These are phyloP conservation scores for Aplysia californica DNA, from an alignment of 1,140 invertebrate genomes.

Conservation along the genomic window DNA sequence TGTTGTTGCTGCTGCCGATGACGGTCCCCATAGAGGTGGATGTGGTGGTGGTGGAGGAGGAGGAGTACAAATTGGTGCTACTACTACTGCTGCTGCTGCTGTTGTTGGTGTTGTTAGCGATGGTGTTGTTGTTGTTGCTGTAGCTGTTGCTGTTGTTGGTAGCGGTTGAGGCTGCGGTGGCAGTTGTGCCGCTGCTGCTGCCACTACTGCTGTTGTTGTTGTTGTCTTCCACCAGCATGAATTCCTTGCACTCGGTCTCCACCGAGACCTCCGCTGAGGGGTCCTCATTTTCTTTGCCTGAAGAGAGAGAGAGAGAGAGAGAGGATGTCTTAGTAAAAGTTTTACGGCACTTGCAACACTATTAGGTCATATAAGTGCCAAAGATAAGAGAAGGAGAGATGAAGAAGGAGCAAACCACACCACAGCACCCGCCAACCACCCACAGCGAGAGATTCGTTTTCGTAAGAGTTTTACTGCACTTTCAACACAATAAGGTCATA, in stretches of 20 bases:
- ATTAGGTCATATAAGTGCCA: no score
- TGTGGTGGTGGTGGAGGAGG: conserved; percentile 10
- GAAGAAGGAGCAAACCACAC: no score
- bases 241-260: conserved; percentile 15
- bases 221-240: conserved; percentile 28
- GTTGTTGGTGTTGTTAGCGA: background rate
- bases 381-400: no score
- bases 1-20: background rate
- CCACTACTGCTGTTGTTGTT: conserved; percentile 39
- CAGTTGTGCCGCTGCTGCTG: background rate
- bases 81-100: background rate
- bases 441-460: no score
- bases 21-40: background rate
- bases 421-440: no score
- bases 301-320: no score
- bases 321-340: no score
- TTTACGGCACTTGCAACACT: no score
- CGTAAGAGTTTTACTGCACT: no score
- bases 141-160: background rate
- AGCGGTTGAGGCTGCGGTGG: background rate
- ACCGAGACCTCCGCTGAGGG: conserved; percentile 29
- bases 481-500: no score
- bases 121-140: conserved; percentile 13
- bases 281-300: conserved; percentile 61
- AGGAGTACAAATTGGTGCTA: background rate